Evolutionary conservation across 2,113 vertebrate genomes (phyloP), one percentile per base, ranked within the genome.

Genomic region (Rynchops niger): DNA sequence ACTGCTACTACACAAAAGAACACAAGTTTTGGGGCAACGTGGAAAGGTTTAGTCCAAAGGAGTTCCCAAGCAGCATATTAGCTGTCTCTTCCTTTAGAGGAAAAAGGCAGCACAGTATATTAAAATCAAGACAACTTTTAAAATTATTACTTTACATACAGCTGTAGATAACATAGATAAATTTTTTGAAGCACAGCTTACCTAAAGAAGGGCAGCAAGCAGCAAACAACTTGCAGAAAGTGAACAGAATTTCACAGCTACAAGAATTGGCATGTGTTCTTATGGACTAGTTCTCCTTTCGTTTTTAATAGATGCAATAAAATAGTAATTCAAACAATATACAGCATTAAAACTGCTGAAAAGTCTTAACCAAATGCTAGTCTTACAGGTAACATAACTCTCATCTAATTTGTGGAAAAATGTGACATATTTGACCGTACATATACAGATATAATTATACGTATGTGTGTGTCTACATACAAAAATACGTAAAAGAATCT

Each of bases 381-480:
- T 49, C 32, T 73, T 70, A 34, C 9, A 52, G 15, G 40, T 42
- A 70, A 43, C 22, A 70, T 29, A 50, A 38, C 29, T 42, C 20
- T 76, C 17, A 84, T 38, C 38, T 74, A 12, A 45, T 38, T 1
- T 49, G 19, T 47, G 38, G 32, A 15, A 14, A 87, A 73, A 79
- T 14, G 22, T 18, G 26, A 52, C 5, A 12, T 27, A 78, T 21
- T 45, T 69, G 8, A 83, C 12, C 6, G 11, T 61, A 42, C 11
- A 56, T 23, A 72, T 13, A 52, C 4, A 81, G 12, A 29, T 20
- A 38, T 15, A 62, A 72, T 63, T 62, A 52, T 20, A 20, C 5
- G 0, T 29, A 30, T 8, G 11, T 34, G 4, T 36, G 4, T 29
- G 15, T 40, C 20, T 59, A 3, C 14, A 47, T 6, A 36, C 3